Evolutionary conservation across 2,888 invertebrate genomes (phyloP), one percentile per base, ranked within the genome.

Genomic region (Lithosia quadra): DNA sequence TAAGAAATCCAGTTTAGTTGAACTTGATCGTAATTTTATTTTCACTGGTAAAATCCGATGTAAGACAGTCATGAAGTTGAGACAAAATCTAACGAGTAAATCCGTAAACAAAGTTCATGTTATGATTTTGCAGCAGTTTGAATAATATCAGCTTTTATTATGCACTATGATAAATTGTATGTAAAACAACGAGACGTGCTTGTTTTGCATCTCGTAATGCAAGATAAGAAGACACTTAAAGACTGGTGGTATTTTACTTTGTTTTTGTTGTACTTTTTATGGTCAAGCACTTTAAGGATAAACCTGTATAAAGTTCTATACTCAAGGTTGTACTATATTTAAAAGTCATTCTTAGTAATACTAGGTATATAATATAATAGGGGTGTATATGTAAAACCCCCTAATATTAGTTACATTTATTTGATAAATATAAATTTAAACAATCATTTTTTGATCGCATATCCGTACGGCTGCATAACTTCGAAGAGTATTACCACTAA

Each of bases 171-270:
- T 56, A 67, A 64, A 64, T 71, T 68, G 58, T 65, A 67, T 63
- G 55, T 43, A 74, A 65, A 65, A 34, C 18, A 22, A 43, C 34
- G 24, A 60, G 33, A 60, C 55, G 64, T 49, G 24, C 34, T 66
- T 56, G 55, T 55, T 21, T 67, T 53, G 59, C 39, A 28, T 39
- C 43, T 57, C 10, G 56, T 57, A 62, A 43, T 56, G 55, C 21
- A 57, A 68, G 63, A 60, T 61, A 63, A 24, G 56, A 34, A 13
- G 56, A 57, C 34, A 66, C 59, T 66, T 56, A 58, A 71, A 53
- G 39, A 72, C 59, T 69, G 60, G 34, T 65, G 13, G 55, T 21
- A 60, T 69, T 71, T 66, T 64, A 71, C 49, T 33, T 58, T 33
- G n/a, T 28, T 22, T 11, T 57, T 28, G 24, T 57, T 28, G 58